Evolutionary conservation across 64 coral and sea anemone species (phyloP).

Genomic region (Stichodactyla helianthus): DNA sequence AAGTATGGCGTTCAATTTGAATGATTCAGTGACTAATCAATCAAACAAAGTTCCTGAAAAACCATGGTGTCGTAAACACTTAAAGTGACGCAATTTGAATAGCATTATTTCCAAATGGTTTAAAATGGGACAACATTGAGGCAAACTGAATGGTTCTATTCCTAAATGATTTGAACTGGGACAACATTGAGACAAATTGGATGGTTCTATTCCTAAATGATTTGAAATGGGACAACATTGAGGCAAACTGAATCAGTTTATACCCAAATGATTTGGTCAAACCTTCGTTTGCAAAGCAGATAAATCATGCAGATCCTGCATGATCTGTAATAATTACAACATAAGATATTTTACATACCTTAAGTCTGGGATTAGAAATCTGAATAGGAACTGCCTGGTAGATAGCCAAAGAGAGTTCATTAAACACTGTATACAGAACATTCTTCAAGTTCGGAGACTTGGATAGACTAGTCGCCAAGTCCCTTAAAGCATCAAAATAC

Average conservation of each 20-base stretch:
- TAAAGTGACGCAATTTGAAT: no score
- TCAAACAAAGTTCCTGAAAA: not conserved
- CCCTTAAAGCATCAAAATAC: constrained; percentile 38
- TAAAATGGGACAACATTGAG: not conserved
- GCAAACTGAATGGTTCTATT: not conserved
- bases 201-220: not conserved
- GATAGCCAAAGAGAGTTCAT: not conserved
- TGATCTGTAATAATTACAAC: no score
- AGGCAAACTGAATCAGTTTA: not conserved
- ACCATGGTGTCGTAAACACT: not conserved
- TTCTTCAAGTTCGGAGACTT: not conserved
- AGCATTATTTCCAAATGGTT: not conserved
- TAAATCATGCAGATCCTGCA: no score
- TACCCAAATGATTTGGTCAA: no score
- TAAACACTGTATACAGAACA: not conserved
- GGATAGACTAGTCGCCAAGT: constrained; percentile 21
- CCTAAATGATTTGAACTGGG: not conserved
- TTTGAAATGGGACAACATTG: not conserved
- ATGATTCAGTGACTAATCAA: no score
- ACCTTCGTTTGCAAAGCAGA: no score
- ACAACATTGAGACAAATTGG: not conserved
- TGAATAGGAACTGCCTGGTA: not conserved
- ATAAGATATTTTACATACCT: not conserved
- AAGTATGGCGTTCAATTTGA: no score
- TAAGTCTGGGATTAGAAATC: not conserved